Evolutionary conservation across 2,113 vertebrate genomes (phyloP), one percentile per base, ranked within the genome.

Genomic region (Dromaius novaehollandiae): DNA sequence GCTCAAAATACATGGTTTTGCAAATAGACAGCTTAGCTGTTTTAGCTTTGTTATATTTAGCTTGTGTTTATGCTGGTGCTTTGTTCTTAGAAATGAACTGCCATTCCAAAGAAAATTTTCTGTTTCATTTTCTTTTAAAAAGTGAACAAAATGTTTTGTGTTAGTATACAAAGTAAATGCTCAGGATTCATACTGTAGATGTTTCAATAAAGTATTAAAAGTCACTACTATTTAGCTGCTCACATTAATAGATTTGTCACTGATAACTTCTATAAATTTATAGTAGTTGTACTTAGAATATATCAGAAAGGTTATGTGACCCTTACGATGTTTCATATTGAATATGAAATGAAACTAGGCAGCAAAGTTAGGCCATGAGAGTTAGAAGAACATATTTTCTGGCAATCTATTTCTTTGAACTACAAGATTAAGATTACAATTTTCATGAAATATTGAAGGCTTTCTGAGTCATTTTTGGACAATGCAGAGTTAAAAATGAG

Each of bases 401-500:
- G 36, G 28, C 68, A 53, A 65, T 89, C 55, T 88, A 38, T 90
- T 95, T 96, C 34, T 68, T 83, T 94, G 65, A 92, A 12, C 13
- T 63, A 85, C 81, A 71, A 91, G 84, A 96, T 91, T 84, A 94
- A 94, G 86, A 89, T 81, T 94, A 90, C 36, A 83, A 68, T 96
- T 95, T 91, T 93, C 42, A 70, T 95, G 69, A 95, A 85, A 94
- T 90, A 92, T 66, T 87, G 87, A 89, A 93, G 40, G 15, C 9
- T 95, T 9, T 75, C 81, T 53, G 25, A 83, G 82, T 64, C 11
- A 7, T 87, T 93, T 96, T 93, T 89, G 86, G 86, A 92, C 88
- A 95, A 91, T 34, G 42, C 30, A 95, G 88, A 92, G 92, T 95
- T 96, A 97, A 97, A 96, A 96, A 96, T 83, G 89, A 95, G 51